These are phyloP conservation scores for Porites evermanni DNA, from an alignment of 92 coral and sea anemone genomes.

Conservation along the genomic window DNA sequence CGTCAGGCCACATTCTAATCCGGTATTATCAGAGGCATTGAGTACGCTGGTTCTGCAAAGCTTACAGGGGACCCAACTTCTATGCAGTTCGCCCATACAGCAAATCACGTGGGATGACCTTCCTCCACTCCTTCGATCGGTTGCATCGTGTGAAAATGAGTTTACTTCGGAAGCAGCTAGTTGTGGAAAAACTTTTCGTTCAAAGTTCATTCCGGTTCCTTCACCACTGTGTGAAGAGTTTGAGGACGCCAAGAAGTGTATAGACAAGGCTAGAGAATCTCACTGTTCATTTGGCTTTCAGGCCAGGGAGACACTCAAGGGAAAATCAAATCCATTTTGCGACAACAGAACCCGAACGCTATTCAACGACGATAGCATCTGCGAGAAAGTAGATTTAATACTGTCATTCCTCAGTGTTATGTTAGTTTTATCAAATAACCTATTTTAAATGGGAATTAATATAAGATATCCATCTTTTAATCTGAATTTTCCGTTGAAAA, in stretches of 20 bases:
- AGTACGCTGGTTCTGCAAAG: conserved; percentile 18
- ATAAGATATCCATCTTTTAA: background rate
- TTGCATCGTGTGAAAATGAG: conserved; percentile 14
- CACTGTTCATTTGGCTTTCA: conserved; percentile 16
- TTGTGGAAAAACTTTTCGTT: conserved; percentile 25
- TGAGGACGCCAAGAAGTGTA: conserved; percentile 32
- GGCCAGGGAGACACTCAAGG: background rate
- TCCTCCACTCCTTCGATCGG: conserved; percentile 20
- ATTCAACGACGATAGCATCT: background rate
- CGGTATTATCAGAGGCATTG: conserved; percentile 5
- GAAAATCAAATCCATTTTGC: conserved; percentile 31
- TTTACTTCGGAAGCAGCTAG: background rate
- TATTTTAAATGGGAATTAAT: background rate
- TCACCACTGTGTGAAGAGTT: conserved; percentile 38
- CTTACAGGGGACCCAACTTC: conserved; percentile 29
- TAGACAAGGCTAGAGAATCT: conserved; percentile 24
- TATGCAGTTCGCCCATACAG: conserved; percentile 15
- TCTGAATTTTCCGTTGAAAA: background rate
- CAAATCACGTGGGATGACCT: conserved; percentile 29
- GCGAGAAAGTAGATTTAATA: background rate
- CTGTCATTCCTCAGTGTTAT: background rate
- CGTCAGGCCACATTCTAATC: conserved; percentile 7
- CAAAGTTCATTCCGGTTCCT: conserved; percentile 33
- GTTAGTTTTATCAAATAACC: background rate
- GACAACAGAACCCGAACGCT: conserved; percentile 36